Evolutionary conservation across 2,797 vertebrate species (phyloP).

Genomic region (Ataeniobius toweri): DNA sequence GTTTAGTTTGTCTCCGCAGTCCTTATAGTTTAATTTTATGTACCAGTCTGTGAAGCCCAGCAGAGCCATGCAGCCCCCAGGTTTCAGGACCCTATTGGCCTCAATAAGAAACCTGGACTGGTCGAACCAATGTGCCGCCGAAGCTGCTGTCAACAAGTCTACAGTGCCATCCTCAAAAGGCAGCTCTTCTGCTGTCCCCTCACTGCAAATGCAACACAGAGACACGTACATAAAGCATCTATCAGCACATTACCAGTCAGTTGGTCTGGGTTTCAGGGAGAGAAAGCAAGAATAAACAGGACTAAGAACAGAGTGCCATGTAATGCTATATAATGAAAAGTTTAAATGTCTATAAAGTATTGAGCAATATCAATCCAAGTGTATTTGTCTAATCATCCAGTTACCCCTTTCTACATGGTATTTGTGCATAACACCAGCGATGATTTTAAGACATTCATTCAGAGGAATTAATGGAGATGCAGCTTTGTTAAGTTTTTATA

Average conservation of each 20-base stretch:
- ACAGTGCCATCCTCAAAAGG: conserved; percentile 73
- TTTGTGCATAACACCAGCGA: too few relatives aligned
- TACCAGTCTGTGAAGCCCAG: conserved; percentile 40
- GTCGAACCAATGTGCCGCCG: conserved; percentile 81
- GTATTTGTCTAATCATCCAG: background rate
- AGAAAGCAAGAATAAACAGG: background rate
- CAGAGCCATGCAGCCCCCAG: conserved; percentile 75
- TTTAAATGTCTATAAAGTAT: too few relatives aligned
- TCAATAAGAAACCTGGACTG: conserved; percentile 67
- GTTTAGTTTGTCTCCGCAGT: conserved; percentile 69
- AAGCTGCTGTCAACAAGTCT: conserved; percentile 73
- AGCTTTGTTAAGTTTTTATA: too few relatives aligned
- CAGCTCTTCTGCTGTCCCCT: conserved; percentile 73
- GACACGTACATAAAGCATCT: background rate
- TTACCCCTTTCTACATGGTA: background rate
- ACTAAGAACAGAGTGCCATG: too few relatives aligned
- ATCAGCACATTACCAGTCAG: background rate
- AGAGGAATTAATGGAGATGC: too few relatives aligned
- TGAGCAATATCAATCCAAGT: background rate
- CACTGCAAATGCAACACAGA: conserved; percentile 50
- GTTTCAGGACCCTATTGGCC: conserved; percentile 73
- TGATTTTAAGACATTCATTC: background rate
- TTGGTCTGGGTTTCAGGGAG: background rate
- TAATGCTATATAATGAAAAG: too few relatives aligned
- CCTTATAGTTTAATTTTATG: conserved; percentile 47